Percentiles rank a stretch among this genome's conserved stretches.
phyloP scores from a whole-genome alignment of 1,140 invertebrate species.

The Hormaphis cornu region DNA sequence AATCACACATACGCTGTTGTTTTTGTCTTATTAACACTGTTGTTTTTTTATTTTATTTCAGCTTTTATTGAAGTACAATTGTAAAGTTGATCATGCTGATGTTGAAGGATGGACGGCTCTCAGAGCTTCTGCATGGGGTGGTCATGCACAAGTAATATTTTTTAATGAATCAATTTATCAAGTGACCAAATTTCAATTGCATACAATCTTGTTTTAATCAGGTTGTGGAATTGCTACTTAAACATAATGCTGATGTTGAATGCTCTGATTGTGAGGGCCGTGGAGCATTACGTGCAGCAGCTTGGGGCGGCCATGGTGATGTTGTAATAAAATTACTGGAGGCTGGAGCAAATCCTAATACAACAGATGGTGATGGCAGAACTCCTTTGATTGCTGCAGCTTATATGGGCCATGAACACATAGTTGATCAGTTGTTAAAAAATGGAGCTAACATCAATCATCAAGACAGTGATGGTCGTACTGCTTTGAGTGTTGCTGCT shows the following conservation, averaged over 20 bases:
- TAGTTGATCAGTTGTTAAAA: conserved; percentile 74
- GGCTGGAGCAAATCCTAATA: conserved; percentile 49
- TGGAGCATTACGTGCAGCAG: conserved; percentile 66
- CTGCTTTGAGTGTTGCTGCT: conserved; percentile 82
- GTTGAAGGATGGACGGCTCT: conserved; percentile 83
- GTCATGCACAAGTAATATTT: conserved; percentile 68
- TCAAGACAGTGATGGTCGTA: conserved; percentile 81
- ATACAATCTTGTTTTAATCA: conserved; percentile 41
- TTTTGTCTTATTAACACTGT: too few species aligned
- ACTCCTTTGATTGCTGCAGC: conserved; percentile 83
- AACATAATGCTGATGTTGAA: conserved; percentile 70
- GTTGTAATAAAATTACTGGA: conserved; percentile 56
- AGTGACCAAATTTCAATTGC: background rate
- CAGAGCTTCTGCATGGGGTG: conserved; percentile 80
- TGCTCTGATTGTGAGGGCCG: conserved; percentile 65
- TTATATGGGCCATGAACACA: conserved; percentile 87
- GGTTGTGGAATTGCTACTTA: conserved; percentile 72
- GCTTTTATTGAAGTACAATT: conserved; percentile 61
- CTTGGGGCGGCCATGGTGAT: conserved; percentile 74
- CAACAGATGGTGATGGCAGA: conserved; percentile 70
- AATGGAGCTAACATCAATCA: conserved; percentile 78
- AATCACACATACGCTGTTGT: too few species aligned
- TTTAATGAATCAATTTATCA: background rate
- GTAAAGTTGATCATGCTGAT: conserved; percentile 71
- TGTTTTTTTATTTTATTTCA: conserved; percentile 29